Base-by-base conservation (phyloP, 2,888 invertebrate species). In the Enchytraeus crypticus region DNA sequence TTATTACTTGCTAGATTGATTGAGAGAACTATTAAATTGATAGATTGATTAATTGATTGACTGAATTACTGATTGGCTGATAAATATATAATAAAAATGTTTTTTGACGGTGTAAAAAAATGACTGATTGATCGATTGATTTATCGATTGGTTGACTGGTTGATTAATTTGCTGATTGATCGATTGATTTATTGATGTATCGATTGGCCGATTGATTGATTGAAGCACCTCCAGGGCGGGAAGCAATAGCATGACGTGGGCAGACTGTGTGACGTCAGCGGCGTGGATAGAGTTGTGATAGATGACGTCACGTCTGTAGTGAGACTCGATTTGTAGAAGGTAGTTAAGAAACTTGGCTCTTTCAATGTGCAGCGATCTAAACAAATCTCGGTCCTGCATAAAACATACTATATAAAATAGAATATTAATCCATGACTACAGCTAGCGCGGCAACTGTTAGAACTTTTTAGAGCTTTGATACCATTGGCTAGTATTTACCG, bases 241-340 rank as follows among this genome's bases (percentile, higher is more conserved):
- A 63, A 93, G 92, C 81, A 91, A 90, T 72, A 98, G 87, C 72
- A 98, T 85, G 70, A 93, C 92, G 80, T 97, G 89, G 62, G 93
- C 93, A 71, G 95, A 93, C 83, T 97, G 98, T 62, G 93, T 89
- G 69, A 98, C 98, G 81, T 97, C 97, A 67, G 98, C 96, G 59
- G 96, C 98, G 81, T 98, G 98, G 71, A 93, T 84, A 75, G 92
- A 91, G 82, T 98, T 98, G 84, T 98, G 98, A 85, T 98, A 98
- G 74, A 97, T 97, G 82, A 96, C 95, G 82, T 95, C 92, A 79
- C 90, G 89, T 74, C 90, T 86, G 83, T 98, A 98, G 82, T 98
- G 96, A 81, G 96, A 95, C 82, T 98, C 98, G 74, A 98, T 85
- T 68, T 95, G 93, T 84, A 92, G 88, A 83, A 96, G 87, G 82